phyloP scores from a whole-genome alignment of 2,113 vertebrate genomes.

The Erythrocercus mccallii region DNA sequence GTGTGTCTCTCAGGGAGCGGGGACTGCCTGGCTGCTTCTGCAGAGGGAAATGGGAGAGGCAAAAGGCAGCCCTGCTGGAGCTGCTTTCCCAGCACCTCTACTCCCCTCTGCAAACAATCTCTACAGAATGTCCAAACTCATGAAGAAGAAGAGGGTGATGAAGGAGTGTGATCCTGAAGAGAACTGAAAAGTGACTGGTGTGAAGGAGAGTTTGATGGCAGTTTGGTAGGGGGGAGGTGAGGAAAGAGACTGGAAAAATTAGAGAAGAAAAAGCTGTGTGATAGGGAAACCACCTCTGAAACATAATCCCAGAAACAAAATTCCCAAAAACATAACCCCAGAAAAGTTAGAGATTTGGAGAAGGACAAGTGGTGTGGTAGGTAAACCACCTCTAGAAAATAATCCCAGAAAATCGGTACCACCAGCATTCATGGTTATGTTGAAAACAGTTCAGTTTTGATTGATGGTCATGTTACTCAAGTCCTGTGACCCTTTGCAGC shows the following conservation, averaged over 20 bases:
- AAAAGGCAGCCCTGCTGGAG: neutral
- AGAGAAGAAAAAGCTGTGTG: neutral
- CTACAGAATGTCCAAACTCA: neutral
- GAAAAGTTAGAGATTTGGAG: neutral
- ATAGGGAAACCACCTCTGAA: neutral
- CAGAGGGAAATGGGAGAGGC: neutral
- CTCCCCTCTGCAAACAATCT: neutral
- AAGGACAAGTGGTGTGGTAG: neutral
- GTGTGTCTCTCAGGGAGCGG: neutral
- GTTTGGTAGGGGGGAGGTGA: rapidly evolving
- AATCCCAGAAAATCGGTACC: neutral
- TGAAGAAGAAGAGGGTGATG: neutral
- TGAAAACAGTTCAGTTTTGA: neutral
- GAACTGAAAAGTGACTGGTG: neutral
- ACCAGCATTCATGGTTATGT: neutral
- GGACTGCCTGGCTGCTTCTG: neutral
- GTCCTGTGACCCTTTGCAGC: neutral
- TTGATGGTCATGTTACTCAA: neutral
- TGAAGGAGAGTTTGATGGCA: neutral
- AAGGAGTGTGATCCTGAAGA: neutral
- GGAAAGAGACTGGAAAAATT: neutral
- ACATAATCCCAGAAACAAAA: neutral
- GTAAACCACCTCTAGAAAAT: neutral
- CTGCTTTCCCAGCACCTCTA: neutral
- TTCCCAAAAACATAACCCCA: neutral